Evolutionary conservation across 2,888 invertebrate species (phyloP).

Genomic region (Brachyopa scutellaris): DNA sequence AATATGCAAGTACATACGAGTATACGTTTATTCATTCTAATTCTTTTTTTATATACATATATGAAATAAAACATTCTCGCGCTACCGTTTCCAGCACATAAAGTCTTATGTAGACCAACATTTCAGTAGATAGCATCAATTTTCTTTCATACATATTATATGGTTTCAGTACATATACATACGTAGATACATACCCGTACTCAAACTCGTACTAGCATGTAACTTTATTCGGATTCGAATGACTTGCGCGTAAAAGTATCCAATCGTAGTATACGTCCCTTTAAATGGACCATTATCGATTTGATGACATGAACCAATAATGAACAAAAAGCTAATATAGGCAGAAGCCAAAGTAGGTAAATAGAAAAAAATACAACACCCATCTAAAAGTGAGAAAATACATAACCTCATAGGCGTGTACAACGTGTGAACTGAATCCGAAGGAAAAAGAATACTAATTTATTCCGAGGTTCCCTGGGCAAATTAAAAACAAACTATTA

Average conservation of each 20-base stretch:
- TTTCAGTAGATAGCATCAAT: constrained; percentile 16
- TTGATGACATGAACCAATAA: constrained; percentile 70
- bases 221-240: constrained; percentile 33
- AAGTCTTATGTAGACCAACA: constrained; percentile 22
- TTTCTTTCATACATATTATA: no score
- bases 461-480: not conserved
- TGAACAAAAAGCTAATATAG: constrained; percentile 31
- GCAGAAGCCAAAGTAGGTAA: constrained; percentile 47
- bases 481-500: constrained; percentile 5
- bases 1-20: no score
- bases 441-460: constrained; percentile 4
- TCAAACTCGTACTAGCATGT: no score
- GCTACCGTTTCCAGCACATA: constrained; percentile 30
- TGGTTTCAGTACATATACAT: no score
- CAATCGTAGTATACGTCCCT: constrained; percentile 63
- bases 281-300: constrained; percentile 70
- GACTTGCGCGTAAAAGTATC: constrained; percentile 71
- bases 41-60: no score
- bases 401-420: constrained; percentile 14
- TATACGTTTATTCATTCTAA: no score
- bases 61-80: no score
- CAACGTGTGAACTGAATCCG: not conserved
- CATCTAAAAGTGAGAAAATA: not conserved
- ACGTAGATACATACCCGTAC: no score
- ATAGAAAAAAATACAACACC: not conserved